Conservation (phyloP, 1,140 invertebrate genomes). For the Drosophila nasuta region DNA sequence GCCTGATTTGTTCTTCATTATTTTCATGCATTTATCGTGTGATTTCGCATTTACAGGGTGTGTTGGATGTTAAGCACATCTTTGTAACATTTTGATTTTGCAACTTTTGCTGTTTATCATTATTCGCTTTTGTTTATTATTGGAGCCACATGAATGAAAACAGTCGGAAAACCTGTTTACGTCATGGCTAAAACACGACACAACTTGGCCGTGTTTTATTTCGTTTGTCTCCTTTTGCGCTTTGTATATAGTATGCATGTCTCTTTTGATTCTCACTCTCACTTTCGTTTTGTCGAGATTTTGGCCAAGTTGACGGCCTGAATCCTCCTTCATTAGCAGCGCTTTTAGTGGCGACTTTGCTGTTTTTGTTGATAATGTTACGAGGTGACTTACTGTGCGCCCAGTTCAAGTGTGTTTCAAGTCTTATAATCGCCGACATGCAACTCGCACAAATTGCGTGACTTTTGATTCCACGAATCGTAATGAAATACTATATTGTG, state of each 20-base stretch:
- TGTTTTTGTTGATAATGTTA: conserved; percentile 17
- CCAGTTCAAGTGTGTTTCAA: conserved; percentile 59
- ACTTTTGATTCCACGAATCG: conserved; percentile 63
- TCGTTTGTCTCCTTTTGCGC: background rate
- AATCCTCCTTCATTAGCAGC: conserved; percentile 63
- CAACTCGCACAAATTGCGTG: conserved; percentile 63
- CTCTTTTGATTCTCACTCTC: conserved; percentile 56
- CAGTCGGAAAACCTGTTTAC: conserved; percentile 69
- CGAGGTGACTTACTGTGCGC: conserved; percentile 15
- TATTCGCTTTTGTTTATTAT: conserved; percentile 75
- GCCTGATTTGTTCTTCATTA: background rate
- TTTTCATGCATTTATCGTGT: background rate
- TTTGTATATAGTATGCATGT: background rate
- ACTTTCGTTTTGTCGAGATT: conserved; percentile 55
- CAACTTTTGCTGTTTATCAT: conserved; percentile 68
- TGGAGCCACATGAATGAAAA: conserved; percentile 63
- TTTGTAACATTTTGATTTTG: conserved; percentile 1
- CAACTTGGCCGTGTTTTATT: conserved; percentile 64
- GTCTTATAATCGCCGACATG: conserved; percentile 53
- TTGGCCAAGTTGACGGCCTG: conserved; percentile 42
- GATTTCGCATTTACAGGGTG: conserved; percentile 8
- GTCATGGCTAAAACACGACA: conserved; percentile 59
- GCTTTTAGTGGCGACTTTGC: conserved; percentile 11
- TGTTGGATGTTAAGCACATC: background rate
- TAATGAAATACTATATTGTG: conserved; percentile 16